A percentile compares a stretch with the other conserved stretches of the same genome.
Conservation (phyloP, 2,797 vertebrate species). For the Bradypodion pumilum region DNA sequence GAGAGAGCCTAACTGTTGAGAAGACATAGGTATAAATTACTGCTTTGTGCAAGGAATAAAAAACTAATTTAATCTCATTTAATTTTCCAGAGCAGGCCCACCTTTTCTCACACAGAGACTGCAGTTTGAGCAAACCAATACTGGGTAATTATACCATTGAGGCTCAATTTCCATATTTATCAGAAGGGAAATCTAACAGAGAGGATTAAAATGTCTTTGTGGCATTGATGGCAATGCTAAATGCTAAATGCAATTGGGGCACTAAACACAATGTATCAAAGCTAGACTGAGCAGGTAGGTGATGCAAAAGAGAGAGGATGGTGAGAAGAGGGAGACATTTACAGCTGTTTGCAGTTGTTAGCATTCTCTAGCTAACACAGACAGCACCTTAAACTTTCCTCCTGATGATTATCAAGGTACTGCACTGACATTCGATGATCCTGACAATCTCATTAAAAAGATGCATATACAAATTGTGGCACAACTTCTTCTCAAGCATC, state of each 20-base stretch:
- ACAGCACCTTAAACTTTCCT: constrained; percentile 73
- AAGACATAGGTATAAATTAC: not conserved
- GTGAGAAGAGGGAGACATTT: not conserved
- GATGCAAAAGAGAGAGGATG: not conserved
- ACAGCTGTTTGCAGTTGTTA: constrained; percentile 61
- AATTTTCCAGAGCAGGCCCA: too few relatives aligned
- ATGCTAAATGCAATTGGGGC: too few relatives aligned
- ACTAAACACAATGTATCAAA: too few relatives aligned
- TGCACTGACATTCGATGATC: constrained; percentile 71
- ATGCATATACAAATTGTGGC: constrained; percentile 63
- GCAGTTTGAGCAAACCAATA: too few relatives aligned
- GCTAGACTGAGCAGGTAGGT: not conserved
- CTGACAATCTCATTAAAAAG: constrained; percentile 70
- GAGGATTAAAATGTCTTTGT: too few relatives aligned
- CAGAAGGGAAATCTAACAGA: too few relatives aligned
- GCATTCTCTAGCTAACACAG: constrained; percentile 61
- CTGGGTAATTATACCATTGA: too few relatives aligned
- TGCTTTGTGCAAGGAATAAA: not conserved
- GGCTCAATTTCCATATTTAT: too few relatives aligned
- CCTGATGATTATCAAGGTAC: constrained; percentile 57
- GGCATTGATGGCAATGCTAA: too few relatives aligned
- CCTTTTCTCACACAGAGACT: too few relatives aligned
- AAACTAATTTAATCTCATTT: not conserved
- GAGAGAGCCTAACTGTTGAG: not conserved
- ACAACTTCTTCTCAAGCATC: constrained; percentile 50